Evolutionary conservation across 2,888 invertebrate genomes (phyloP).

Genomic region (Diarsia mendica): DNA sequence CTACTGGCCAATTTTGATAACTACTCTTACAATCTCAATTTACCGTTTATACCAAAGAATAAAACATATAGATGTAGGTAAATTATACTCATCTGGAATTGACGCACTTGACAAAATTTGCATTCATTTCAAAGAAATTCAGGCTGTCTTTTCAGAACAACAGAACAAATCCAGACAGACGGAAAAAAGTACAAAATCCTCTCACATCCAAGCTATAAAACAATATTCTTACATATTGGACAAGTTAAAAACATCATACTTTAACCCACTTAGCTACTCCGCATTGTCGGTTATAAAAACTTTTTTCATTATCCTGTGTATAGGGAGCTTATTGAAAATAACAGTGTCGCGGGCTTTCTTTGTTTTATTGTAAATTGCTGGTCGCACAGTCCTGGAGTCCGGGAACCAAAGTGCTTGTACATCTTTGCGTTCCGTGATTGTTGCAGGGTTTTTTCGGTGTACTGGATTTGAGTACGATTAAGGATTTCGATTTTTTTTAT

Average conservation of each 20-base stretch:
- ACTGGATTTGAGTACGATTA: neutral
- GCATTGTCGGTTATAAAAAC: conserved; percentile 86
- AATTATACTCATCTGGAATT: neutral
- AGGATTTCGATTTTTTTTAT: too few species aligned
- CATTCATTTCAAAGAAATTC: neutral
- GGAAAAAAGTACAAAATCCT: conserved; percentile 43
- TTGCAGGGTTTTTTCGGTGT: conserved; percentile 10
- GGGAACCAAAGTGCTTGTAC: conserved; percentile 45
- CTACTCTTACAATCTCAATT: too few species aligned
- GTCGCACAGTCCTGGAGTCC: conserved; percentile 26
- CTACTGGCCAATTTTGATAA: neutral
- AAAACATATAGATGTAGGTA: neutral
- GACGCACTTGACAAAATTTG: neutral
- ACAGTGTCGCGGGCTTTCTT: conserved; percentile 78
- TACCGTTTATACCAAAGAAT: neutral
- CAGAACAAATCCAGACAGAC: conserved; percentile 23
- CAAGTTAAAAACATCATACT: conserved; percentile 68
- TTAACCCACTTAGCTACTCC: conserved; percentile 66
- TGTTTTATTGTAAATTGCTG: conserved; percentile 83
- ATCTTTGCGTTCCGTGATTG: conserved; percentile 37
- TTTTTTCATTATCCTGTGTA: conserved; percentile 86
- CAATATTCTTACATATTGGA: conserved; percentile 64
- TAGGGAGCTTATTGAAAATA: conserved; percentile 87
- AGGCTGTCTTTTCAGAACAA: neutral
- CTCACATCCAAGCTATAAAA: conserved; percentile 56